Evolutionary conservation across 2,888 invertebrate species (phyloP), one percentile per base, ranked within the genome.

Genomic region (Danaus chrysippus): DNA sequence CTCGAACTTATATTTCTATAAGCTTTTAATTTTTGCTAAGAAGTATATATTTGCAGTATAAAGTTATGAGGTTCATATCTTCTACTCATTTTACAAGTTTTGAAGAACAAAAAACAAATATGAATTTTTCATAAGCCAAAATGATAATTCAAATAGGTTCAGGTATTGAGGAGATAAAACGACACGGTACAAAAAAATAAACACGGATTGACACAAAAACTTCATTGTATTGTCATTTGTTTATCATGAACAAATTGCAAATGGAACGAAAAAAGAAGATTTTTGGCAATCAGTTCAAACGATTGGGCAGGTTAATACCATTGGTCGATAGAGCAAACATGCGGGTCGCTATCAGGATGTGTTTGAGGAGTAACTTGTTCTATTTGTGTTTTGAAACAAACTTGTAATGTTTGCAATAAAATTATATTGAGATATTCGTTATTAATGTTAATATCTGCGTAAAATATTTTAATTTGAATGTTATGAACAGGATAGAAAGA

Each of bases 381-480:
- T 15, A 42, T 44, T 42, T 58, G 23, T 58, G 58, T 58, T 53
- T 53, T 19, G 42, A 58, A 23, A 57, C 52, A 49, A 49, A 49
- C 17, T 49, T 49, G 49, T 10, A 46, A 49, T 49, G 10, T 49
- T 49, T 49, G 49, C 15, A 11, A 8, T 49, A 9, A 49, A n/a
- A 49, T 49, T 49, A n/a, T n/a, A n/a, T n/a, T n/a, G n/a, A n/a
- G 13, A 5, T 49, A 17, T 23, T 23, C 23, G 23, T 23, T 15
- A 15, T 49, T 15, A 12, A 15, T 49, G 10, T 10, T 49, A 49
- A 15, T 23, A 23, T 23, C 23, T 23, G 23, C 23, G 23, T 23
- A 3, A 34, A 34, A 34, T 34, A 34, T 34, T 6, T 5, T 34
- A 5, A 34, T 23, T 23, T 23, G 23, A 34, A 34, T 34, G 6